Base-by-base conservation (phyloP, 2,797 vertebrate genomes). In the Myotis pilosus region DNA sequence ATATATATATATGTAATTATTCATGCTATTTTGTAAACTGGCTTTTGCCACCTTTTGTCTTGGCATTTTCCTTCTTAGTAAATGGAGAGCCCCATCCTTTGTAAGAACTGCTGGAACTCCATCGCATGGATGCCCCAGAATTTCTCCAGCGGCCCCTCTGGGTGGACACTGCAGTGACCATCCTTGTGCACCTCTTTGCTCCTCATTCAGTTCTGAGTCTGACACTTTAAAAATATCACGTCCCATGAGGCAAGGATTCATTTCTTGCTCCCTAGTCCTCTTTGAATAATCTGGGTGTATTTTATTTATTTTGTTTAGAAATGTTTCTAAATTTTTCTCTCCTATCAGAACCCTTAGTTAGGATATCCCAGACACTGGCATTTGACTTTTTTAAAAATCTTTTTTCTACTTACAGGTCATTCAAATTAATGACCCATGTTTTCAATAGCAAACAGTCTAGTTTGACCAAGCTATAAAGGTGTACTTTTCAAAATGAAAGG, bases 281-380 rank as follows among this genome's bases (percentile, higher is more conserved):
- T 80, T 95, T 92, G 62, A 87, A 71, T 72, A 47, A 89, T 76
- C 66, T 72, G 76, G 38, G 11, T 47, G 0, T n/a, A 33, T 68
- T 79, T 95, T 75, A 51, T 44, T 94, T 92, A 51, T 44, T 94
- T 92, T 82, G 19, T 80, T 91, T 71, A 89, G 66, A 91, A 89
- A 87, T 69, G n/a, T 72, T 91, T 91, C 78, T 36, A 47, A n/a
- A 36, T 78, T 88, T 83, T 86, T 38, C 28, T 69, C n/a, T 94
- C 23, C 15, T 53, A 30, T 62, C 41, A 30, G 60, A 89, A 68
- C 23, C 6, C 33, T 82, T 71, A 16, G 44, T 80, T 44, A 87
- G 57, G 78, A 25, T 36, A 41, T 88, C 47, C 19, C 69, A 93
- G 55, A 17, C 6, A 53, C 66, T 87, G 44, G 4, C 22, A n/a